Evolutionary conservation across 2,113 vertebrate genomes (phyloP), one percentile per base, ranked within the genome.

Genomic region (Albula glossodonta): DNA sequence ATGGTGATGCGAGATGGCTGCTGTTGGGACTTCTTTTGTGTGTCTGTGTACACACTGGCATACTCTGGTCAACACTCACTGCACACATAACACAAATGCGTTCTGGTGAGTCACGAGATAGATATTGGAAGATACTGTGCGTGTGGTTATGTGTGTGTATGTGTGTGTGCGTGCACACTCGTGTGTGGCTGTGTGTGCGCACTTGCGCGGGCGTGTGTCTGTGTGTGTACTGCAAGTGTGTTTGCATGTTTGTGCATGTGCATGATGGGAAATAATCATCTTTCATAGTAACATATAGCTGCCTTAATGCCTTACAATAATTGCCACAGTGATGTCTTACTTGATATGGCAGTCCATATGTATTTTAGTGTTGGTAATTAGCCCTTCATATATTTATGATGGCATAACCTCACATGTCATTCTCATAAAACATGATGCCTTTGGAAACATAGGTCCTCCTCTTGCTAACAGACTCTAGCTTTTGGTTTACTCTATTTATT

Each of bases 21-120:
- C 63, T 91, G 87, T 88, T 93, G 83, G 89, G 87, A 88, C 82
- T 88, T 80, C 81, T 84, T 92, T 91, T 91, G 90, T 93, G 52
- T 83, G 50, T 19, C 41, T 63, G 70, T 53, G 15, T 88, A 89
- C 93, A 88, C 85, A 88, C 87, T 89, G 90, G 89, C 86, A 86
- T 91, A 89, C 87, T 90, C 89, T 88, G 89, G 91, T 88, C 85
- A 89, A 87, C 89, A 90, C 87, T 60, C 81, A 82, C 19, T 90
- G 92, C 86, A 81, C 57, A 13, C 49, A 88, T 92, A 93, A 95
- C 93, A 90, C 90, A 90, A 93, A 94, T 92, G 78, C 92, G 86
- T 89, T 81, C 77, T 83, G 88, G 87, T 83, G 84, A 88, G 88
- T 78, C 91, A 78, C n/a, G 8, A 31, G n/a, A 74, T 31, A 74